Percentiles rank a stretch among this genome's conserved stretches.
Conservation (phyloP, 2,888 invertebrate genomes). For the Idaea biselata region DNA sequence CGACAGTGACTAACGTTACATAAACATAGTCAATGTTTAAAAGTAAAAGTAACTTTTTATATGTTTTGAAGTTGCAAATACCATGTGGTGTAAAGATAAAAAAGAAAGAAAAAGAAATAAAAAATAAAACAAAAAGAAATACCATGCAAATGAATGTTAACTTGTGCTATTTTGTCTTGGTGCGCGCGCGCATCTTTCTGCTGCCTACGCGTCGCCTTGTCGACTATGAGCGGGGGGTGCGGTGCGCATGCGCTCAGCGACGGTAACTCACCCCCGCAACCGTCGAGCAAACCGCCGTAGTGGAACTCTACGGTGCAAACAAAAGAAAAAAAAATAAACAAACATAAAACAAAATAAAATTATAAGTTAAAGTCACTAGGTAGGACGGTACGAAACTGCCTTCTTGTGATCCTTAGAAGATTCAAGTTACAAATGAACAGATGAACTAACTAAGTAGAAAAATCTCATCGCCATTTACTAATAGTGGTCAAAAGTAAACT, state of each 20-base stretch:
- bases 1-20: too few relatives aligned
- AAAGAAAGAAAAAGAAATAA: slow-evolving; percentile 23
- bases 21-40: too few relatives aligned
- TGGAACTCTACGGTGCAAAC: slow-evolving; percentile 75
- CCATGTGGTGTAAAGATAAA: slow-evolving; percentile 4
- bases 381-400: too few relatives aligned
- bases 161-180: slow-evolving; percentile 87
- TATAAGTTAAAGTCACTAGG: slow-evolving; percentile 25
- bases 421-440: too few relatives aligned
- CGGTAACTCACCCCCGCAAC: slow-evolving; percentile 79
- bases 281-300: slow-evolving; percentile 76
- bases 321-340: slow-evolving; percentile 38
- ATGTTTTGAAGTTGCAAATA: too few relatives aligned
- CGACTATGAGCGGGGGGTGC: slow-evolving; percentile 74
- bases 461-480: too few relatives aligned
- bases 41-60: too few relatives aligned
- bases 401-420: too few relatives aligned
- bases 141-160: slow-evolving; percentile 93
- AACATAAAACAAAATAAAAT: slow-evolving; percentile 31
- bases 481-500: too few relatives aligned
- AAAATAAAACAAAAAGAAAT: slow-evolving; percentile 66
- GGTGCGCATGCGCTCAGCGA: slow-evolving; percentile 73
- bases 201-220: slow-evolving; percentile 80
- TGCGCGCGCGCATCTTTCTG: slow-evolving; percentile 85
- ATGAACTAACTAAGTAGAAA: too few relatives aligned